Evolutionary conservation across 2,797 vertebrate genomes (phyloP).

Genomic region (Kryptolebias ocellatus): DNA sequence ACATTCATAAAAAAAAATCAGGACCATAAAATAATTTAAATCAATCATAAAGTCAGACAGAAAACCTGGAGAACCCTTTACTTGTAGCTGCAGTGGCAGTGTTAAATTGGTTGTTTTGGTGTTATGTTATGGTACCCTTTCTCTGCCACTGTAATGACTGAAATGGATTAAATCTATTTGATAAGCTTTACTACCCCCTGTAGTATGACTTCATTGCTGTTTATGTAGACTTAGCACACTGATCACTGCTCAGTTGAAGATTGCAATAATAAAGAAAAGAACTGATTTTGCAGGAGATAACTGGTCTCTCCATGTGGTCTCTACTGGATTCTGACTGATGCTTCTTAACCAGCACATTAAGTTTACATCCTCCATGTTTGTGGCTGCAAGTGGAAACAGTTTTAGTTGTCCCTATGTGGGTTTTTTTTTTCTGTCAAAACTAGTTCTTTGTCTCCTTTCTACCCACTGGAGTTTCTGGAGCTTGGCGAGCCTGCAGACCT

Average conservation of each 20-base stretch:
- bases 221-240: slow-evolving; percentile 11
- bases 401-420: slow-evolving; percentile 38
- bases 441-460: slow-evolving; percentile 31
- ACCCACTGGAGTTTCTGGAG: slow-evolving; percentile 28
- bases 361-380: slow-evolving; percentile 43
- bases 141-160: too few relatives aligned
- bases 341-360: slow-evolving; percentile 34
- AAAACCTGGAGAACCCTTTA: too few relatives aligned
- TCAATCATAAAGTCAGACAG: too few relatives aligned
- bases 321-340: slow-evolving; percentile 27
- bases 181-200: background rate
- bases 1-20: too few relatives aligned
- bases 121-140: too few relatives aligned
- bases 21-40: too few relatives aligned
- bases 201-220: slow-evolving; percentile 13
- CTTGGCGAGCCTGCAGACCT: slow-evolving; percentile 49
- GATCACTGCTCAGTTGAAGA: slow-evolving; percentile 16
- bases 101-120: too few relatives aligned
- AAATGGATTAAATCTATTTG: too few relatives aligned
- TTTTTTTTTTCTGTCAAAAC: slow-evolving; percentile 38
- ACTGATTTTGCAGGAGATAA: slow-evolving; percentile 16
- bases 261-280: slow-evolving; percentile 16
- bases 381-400: slow-evolving; percentile 30
- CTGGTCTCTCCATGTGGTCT: slow-evolving; percentile 13
- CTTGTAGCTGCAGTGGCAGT: too few relatives aligned